Percentiles rank a stretch among this genome's conserved stretches.
Conservation (phyloP, 2,113 vertebrate species). For the Toxotes chatareus region DNA sequence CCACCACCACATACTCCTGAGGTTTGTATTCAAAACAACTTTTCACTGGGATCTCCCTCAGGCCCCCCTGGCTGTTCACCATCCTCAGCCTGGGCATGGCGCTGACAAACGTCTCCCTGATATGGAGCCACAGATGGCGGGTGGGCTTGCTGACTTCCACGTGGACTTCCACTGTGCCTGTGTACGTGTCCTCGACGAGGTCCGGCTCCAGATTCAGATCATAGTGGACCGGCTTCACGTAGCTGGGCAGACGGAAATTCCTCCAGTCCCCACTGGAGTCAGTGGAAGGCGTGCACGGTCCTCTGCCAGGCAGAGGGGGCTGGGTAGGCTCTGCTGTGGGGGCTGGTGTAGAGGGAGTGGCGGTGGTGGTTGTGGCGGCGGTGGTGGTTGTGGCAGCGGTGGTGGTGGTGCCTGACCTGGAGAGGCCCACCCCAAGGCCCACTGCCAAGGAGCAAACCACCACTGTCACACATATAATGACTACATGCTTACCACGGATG, state of each 20-base stretch:
- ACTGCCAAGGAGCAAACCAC: slow-evolving; percentile 87
- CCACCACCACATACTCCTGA: slow-evolving; percentile 92
- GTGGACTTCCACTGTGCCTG: slow-evolving; percentile 85
- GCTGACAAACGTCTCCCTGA: slow-evolving; percentile 89
- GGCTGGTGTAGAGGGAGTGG: slow-evolving; percentile 5
- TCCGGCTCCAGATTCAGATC: slow-evolving; percentile 89
- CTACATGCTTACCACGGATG: slow-evolving; percentile 87
- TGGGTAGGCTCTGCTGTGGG: slow-evolving; percentile 39
- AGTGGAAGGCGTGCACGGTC: slow-evolving; percentile 81
- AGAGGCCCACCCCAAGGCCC: slow-evolving; percentile 91
- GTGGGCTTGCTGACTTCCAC: slow-evolving; percentile 80
- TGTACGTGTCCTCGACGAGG: slow-evolving; percentile 88
- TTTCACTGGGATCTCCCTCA: slow-evolving; percentile 74
- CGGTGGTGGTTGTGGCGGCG: slow-evolving; percentile 24
- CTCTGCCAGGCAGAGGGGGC: slow-evolving; percentile 45
- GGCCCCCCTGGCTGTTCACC: slow-evolving; percentile 4
- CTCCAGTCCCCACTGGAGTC: slow-evolving; percentile 87
- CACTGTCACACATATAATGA: slow-evolving; percentile 86
- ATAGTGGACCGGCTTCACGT: slow-evolving; percentile 89
- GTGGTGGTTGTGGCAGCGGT: neutral
- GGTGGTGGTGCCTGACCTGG: slow-evolving; percentile 60
- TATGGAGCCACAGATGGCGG: slow-evolving; percentile 91
- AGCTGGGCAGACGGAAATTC: slow-evolving; percentile 89
- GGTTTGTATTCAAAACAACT: slow-evolving; percentile 88
- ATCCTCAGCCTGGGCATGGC: slow-evolving; percentile 78